Evolutionary conservation across 1,140 invertebrate species (phyloP), one percentile per base, ranked within the genome.

Genomic region (Drosophila malerkotliana): DNA sequence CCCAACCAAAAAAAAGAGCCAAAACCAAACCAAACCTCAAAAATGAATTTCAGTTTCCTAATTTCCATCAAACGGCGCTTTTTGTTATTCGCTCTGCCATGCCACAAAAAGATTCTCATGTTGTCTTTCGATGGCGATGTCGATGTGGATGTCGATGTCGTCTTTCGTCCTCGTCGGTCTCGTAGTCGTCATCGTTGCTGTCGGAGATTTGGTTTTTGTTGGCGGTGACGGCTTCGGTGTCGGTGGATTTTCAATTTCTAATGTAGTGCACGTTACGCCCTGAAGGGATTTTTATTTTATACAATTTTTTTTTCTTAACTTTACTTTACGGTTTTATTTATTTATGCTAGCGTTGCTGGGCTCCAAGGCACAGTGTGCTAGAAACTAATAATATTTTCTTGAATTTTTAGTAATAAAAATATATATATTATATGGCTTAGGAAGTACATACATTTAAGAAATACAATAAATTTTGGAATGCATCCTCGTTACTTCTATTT

Each of bases 181-280:
- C 75, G 6, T 53, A 59, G 10, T 51, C n/a, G 55, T 34, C 37
- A 58, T 69, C 63, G 48, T 34, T 58, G 53, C 15, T 9, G n/a
- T 48, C 47, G 80, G 32, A 41, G 41, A 45, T 45, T 45, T 47
- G 18, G 15, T 24, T 24, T 21, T 58, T 49, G 79, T 68, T 24
- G 63, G 37, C 72, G 80, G 61, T 77, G 79, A 83, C 79, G 76
- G 83, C 79, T 79, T 76, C 72, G 80, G 61, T 77, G 79, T 88
- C 79, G 76, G 83, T 83, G 83, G 79, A 83, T 88, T 88, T 88
- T 88, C 83, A 88, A 88, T 88, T 88, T 88, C 83, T 89, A 88
- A 88, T 88, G 83, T 88, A 88, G 83, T 88, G 79, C 83, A 88
- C 83, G 83, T 88, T 88, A 88, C 83, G 76, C 83, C 83, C 83